Percentiles rank a stretch among this genome's conserved stretches.
Conservation (phyloP, 2,113 vertebrate species). For the Phalacrocorax pelagicus region DNA sequence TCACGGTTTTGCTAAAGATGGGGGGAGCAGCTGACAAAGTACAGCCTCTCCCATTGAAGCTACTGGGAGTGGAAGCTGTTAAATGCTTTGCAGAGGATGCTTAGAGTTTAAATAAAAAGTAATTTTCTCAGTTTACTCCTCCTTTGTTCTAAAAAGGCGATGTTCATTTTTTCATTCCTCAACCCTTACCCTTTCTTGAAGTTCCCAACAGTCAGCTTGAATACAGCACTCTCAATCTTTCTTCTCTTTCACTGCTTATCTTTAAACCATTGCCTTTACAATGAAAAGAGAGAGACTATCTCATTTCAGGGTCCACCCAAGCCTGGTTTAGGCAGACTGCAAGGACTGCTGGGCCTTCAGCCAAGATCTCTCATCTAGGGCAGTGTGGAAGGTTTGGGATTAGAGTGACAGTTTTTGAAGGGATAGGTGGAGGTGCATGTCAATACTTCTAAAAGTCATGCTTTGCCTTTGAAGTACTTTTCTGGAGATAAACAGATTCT, state of each 20-base stretch:
- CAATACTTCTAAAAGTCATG: not conserved
- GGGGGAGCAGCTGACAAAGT: not conserved
- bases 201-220: not conserved
- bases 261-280: not conserved
- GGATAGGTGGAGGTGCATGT: not conserved
- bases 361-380: not conserved
- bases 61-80: not conserved
- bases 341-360: not conserved
- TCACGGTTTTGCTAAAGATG: not conserved
- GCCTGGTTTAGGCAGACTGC: not conserved
- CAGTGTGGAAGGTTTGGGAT: not conserved
- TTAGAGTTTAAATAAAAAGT: not conserved
- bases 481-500: not conserved
- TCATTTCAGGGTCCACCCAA: slow-evolving; percentile 47
- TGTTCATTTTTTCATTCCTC: not conserved
- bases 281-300: not conserved
- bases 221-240: not conserved
- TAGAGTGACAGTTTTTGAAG: slow-evolving; percentile 1
- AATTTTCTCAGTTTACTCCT: not conserved
- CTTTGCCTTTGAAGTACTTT: not conserved
- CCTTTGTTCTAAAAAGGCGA: not conserved
- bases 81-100: not conserved
- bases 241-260: not conserved
- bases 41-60: not conserved
- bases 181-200: not conserved